Base-by-base conservation (phyloP, 2,113 vertebrate species). In the Paedocypris sp. region DNA sequence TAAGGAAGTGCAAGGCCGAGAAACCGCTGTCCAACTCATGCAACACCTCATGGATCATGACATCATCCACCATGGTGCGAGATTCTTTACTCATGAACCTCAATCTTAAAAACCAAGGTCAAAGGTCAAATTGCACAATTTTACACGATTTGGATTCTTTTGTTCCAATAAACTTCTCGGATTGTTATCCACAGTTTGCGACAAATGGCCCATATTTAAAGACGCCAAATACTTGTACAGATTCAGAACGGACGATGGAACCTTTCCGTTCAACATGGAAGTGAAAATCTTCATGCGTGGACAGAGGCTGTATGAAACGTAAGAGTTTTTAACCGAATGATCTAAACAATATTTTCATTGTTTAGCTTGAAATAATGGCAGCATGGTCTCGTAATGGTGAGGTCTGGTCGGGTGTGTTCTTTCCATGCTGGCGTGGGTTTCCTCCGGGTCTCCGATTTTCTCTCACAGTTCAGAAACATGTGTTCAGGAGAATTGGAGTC, bases 191-290 rank as follows among this genome's bases (percentile, higher is more conserved):
- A 38, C 75, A 91, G 90, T 91, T 11, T 92, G 90, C 16, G 91
- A 94, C 1, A 87, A 90, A 66, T 83, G 85, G 73, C 70, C 73
- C 0, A 69, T 81, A 10, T 90, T 90, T 76, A 90, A 91, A 74
- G 90, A 94, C 1, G 88, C 86, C 66, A 89, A 90, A 68, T 80
- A 90, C 47, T 79, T 93, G 9, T 93, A 93, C 52, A 85, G 91
- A 52, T 93, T 93, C 73, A 85, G 88, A 33, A 88, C 89, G 71
- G 91, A 93, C 0, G 89, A 94, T 0, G 89, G 88, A 11, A 93
- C 91, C 15, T 87, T 91, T 75, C 86, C 87, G 0, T 88, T 89
- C 58, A 89, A 78, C 2, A 85, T 77, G 41, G 86, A 91, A 1
- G 82, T 90, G 65, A 93, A 89, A 67, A 79, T 91, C 61, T 89